Base-by-base conservation (phyloP, 2,797 vertebrate genomes). In the Sternotherus odoratus region DNA sequence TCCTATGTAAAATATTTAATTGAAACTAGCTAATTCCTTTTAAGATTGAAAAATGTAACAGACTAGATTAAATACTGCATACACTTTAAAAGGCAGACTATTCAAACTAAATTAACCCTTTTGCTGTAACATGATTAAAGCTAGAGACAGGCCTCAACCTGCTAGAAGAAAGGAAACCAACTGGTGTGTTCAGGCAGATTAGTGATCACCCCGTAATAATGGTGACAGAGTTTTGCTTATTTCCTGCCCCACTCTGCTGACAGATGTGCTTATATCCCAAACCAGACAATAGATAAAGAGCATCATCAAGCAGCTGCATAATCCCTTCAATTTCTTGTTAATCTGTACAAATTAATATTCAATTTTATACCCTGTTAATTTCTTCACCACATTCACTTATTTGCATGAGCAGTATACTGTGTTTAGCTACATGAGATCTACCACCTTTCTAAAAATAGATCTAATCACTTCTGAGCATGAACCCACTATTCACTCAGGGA, bases 81-180 rank as follows among this genome's bases (percentile, higher is more conserved):
- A 15, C 1, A 0, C 63, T 80, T 57, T 78, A 83, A 39, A 82
- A 1, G 17, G 43, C 49, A 72, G 50, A 66, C 43, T 46, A 23
- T 0, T 8, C 50, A 86, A 93, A 83, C 6, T 43, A 49, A 51
- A 79, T 74, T 81, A 48, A 75, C 43, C 43, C 43, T 69, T 23
- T 82, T 57, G 13, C 46, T 77, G 56, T 12, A 66, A 2, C 50
- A 4, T 36, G 30, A 60, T 91, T 72, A 79, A 74, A 43, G 13
- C 39, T 5, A 17, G 81, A 88, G 60, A 83, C 49, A 95, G 78
- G 4, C 91, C 87, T 89, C 78, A 88, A 96, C 80, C 80, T 94
- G 53, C 23, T 72, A n/a, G 66, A 24, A 39, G 8, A 82, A 36
- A 93, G 94, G 94, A 91, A 93, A 8, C 16, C 46, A 95, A 82